These are phyloP conservation scores for Cichladusa arquata DNA, from an alignment of 2,113 vertebrate species.

Conservation along the genomic window DNA sequence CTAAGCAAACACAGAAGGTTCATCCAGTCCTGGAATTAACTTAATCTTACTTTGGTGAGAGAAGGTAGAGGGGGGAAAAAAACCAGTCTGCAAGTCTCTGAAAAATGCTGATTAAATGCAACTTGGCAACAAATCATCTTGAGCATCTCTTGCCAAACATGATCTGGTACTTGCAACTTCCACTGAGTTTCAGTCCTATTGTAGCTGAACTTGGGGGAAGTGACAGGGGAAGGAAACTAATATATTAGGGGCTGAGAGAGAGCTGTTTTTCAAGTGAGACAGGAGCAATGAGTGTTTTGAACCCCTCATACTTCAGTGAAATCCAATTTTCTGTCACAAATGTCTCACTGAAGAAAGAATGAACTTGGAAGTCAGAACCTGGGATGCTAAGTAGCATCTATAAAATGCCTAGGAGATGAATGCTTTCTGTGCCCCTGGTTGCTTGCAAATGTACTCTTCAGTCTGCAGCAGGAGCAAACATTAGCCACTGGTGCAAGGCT, in stretches of 20 bases:
- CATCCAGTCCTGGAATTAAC: not conserved
- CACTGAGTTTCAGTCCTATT: constrained; percentile 55
- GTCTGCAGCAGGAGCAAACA: not conserved
- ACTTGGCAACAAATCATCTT: not conserved
- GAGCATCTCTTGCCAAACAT: constrained; percentile 9
- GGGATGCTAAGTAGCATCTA: not conserved
- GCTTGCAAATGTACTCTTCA: not conserved
- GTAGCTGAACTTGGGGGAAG: constrained; percentile 10
- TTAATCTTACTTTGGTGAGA: constrained; percentile 15
- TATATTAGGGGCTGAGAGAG: constrained; percentile 5
- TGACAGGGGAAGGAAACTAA: constrained; percentile 49
- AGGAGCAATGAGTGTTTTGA: constrained; percentile 47
- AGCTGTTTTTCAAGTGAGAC: constrained; percentile 68
- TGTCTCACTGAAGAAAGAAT: constrained; percentile 22
- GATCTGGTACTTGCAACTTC: constrained; percentile 50
- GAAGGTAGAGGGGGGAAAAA: fast-evolving
- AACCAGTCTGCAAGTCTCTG: not conserved
- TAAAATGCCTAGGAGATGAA: not conserved
- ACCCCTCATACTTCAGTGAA: constrained; percentile 63
- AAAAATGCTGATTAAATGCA: constrained; percentile 61
- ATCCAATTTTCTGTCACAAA: constrained; percentile 63
- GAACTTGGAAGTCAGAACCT: not conserved
- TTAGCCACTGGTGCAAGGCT: not conserved
- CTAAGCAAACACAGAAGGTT: not conserved
- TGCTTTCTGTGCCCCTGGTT: not conserved